These are phyloP conservation scores for Onychorhynchus coronatus DNA, from an alignment of 2,113 vertebrate genomes.

Conservation along the genomic window DNA sequence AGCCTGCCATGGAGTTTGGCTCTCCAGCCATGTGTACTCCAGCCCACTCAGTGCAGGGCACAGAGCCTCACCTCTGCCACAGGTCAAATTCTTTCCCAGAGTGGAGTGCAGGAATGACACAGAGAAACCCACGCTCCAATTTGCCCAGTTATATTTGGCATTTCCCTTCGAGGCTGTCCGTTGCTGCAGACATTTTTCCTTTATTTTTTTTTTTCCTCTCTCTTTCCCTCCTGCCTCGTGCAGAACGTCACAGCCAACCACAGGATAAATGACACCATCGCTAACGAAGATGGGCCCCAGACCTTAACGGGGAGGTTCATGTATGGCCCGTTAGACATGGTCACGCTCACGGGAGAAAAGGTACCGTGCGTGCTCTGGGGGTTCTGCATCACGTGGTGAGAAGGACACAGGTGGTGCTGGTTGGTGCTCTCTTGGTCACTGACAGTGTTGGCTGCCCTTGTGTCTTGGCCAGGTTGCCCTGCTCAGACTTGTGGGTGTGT, in stretches of 20 bases:
- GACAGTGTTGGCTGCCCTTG: not conserved
- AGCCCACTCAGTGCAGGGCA: not conserved
- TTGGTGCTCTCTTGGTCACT: not conserved
- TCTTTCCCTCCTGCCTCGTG: not conserved
- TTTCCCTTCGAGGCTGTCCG: not conserved
- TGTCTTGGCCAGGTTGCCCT: not conserved
- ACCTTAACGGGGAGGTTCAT: constrained; percentile 90
- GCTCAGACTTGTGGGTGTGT: not conserved
- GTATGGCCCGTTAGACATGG: constrained; percentile 98
- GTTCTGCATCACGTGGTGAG: not conserved
- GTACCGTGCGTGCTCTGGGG: constrained; percentile 33
- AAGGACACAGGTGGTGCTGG: not conserved
- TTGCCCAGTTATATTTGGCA: not conserved
- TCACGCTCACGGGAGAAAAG: constrained; percentile 97
- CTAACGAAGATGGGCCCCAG: constrained; percentile 89
- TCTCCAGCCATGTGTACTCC: not conserved
- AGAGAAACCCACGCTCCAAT: not conserved
- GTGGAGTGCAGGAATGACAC: not conserved
- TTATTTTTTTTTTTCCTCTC: not conserved
- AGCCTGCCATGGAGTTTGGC: not conserved
- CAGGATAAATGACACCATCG: constrained; percentile 89
- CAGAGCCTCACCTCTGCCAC: not conserved
- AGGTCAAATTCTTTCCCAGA: not conserved
- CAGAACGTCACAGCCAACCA: constrained; percentile 98
- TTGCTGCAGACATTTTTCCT: not conserved